Conservation (phyloP, 2,113 vertebrate genomes). For the Xenopus tropicalis region UCB_Xtro_10.0 CM004452.2:43898501-43899000, state of each 20-base stretch:
- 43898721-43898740: too few relatives aligned
- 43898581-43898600: too few relatives aligned
- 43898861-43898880: too few relatives aligned
- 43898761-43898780: too few relatives aligned
- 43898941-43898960: constrained; percentile 83
- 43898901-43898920: constrained; percentile 84
- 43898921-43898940: constrained; percentile 85
- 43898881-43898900: neutral
- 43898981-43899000: constrained; percentile 70
- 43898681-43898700: constrained; percentile 90
- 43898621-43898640: constrained; percentile 81
- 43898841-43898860: too few relatives aligned
- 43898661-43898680: constrained; percentile 83
- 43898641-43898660: constrained; percentile 89
- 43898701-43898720: neutral
- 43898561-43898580: too few relatives aligned
- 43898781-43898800: too few relatives aligned
- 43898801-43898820: too few relatives aligned
- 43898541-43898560: too few relatives aligned
- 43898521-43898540: neutral
- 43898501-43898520: neutral
- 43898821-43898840: too few relatives aligned
- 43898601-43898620: constrained; percentile 13
- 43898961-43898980: constrained; percentile 89
- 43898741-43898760: too few relatives aligned